These are phyloP conservation scores for Plumapathes pennacea DNA, from an alignment of 92 coral and sea anemone genomes.

Conservation along the genomic window DNA sequence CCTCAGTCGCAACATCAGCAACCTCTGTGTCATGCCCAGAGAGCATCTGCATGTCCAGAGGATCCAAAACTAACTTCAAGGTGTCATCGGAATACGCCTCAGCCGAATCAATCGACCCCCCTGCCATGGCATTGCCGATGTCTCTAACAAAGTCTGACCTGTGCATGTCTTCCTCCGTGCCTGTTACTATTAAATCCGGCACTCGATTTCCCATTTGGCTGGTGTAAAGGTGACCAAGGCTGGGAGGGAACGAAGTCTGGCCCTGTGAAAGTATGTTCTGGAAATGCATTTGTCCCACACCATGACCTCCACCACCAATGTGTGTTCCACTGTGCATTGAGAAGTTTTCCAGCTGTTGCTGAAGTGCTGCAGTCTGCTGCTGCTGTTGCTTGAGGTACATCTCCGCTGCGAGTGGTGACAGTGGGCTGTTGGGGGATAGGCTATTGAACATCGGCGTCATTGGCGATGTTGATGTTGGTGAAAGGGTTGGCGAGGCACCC, in stretches of 20 bases:
- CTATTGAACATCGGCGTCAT: conserved; percentile 74
- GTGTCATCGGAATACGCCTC: conserved; percentile 65
- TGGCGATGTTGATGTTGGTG: conserved; percentile 72
- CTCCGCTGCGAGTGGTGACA: conserved; percentile 72
- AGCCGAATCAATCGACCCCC: conserved; percentile 28
- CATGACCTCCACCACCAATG: conserved; percentile 22
- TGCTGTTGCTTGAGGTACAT: conserved; percentile 78
- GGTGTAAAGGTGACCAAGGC: conserved; percentile 59
- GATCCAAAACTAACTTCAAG: conserved; percentile 66
- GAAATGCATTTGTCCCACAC: conserved; percentile 48
- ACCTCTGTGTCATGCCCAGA: conserved; percentile 87
- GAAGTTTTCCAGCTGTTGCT: conserved; percentile 71
- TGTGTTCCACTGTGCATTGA: conserved; percentile 37
- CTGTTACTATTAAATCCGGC: conserved; percentile 84
- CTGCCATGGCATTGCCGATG: conserved; percentile 62
- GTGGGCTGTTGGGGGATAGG: conserved; percentile 68
- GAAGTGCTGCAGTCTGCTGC: conserved; percentile 50
- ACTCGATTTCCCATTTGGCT: conserved; percentile 38
- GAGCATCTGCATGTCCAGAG: conserved; percentile 82
- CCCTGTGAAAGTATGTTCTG: conserved; percentile 58
- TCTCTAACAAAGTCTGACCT: conserved; percentile 79
- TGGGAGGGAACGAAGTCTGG: conserved; percentile 38
- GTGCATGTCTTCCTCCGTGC: conserved; percentile 64
- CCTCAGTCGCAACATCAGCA: conserved; percentile 84
- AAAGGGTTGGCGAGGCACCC: conserved; percentile 66